These are phyloP conservation scores for Corythornis cristatus DNA, from an alignment of 2,113 vertebrate genomes.

Conservation along the genomic window DNA sequence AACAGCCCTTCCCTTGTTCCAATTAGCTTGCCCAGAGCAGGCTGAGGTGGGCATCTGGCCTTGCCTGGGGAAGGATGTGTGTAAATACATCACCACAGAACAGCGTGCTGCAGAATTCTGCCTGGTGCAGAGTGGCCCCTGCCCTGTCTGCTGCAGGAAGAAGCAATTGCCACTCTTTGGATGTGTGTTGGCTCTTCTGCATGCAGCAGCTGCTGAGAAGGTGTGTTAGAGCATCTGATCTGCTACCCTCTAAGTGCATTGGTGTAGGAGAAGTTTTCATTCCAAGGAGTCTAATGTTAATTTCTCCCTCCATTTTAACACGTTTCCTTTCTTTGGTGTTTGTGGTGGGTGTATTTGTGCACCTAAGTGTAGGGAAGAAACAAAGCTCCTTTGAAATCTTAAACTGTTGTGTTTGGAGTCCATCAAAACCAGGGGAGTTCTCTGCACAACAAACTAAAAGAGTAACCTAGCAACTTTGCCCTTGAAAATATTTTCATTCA, in stretches of 20 bases:
- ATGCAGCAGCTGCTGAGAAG: too few species aligned
- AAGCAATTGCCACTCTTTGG: background rate
- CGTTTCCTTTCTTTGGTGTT: too few species aligned
- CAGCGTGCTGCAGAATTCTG: background rate
- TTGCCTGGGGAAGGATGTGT: background rate
- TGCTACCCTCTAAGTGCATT: too few species aligned
- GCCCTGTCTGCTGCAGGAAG: background rate
- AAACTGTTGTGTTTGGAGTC: background rate
- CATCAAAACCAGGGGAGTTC: background rate
- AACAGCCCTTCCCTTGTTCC: background rate
- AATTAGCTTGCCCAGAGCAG: background rate
- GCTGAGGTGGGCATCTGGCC: background rate
- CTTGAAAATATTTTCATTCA: background rate
- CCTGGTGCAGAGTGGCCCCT: background rate
- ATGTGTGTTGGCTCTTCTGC: too few species aligned
- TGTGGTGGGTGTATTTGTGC: background rate
- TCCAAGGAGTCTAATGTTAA: too few species aligned
- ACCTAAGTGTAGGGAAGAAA: background rate
- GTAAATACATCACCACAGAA: background rate
- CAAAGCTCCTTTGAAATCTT: background rate
- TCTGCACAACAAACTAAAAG: background rate
- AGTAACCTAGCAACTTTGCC: background rate
- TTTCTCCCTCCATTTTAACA: too few species aligned
- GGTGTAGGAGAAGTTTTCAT: too few species aligned
- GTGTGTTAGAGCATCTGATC: too few species aligned